These are phyloP conservation scores for Meta bourneti DNA, from an alignment of 2,888 invertebrate species.

Conservation along the genomic window DNA sequence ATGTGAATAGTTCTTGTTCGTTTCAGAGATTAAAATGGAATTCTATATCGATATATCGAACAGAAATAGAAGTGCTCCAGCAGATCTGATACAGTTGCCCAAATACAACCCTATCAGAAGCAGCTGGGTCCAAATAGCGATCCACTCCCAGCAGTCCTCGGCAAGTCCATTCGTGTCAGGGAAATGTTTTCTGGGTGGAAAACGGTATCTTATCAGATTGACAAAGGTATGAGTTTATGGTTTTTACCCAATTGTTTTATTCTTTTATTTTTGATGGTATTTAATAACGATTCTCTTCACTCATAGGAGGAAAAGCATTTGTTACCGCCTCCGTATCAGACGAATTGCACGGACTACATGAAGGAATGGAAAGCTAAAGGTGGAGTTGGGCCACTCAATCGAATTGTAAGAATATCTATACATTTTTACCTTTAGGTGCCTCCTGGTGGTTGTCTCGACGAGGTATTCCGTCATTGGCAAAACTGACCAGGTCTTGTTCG, in stretches of 20 bases:
- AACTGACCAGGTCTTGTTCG: too few relatives aligned
- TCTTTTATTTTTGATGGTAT: too few relatives aligned
- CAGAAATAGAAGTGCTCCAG: background rate
- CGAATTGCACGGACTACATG: conserved; percentile 65
- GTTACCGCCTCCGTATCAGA: conserved; percentile 31
- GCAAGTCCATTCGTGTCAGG: conserved; percentile 36
- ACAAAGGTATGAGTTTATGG: conserved; percentile 3
- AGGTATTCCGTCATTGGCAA: too few relatives aligned
- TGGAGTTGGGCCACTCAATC: conserved; percentile 39
- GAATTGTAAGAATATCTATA: conserved; percentile 13
- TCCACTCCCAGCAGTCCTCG: conserved; percentile 33
- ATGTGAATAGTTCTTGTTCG: background rate
- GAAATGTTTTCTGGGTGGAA: conserved; percentile 29
- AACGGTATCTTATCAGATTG: conserved; percentile 17
- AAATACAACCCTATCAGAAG: background rate
- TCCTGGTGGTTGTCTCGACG: too few relatives aligned
- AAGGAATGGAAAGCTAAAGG: conserved; percentile 38
- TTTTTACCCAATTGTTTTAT: too few relatives aligned
- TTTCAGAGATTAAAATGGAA: conserved; percentile 24
- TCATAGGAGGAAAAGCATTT: conserved; percentile 52
- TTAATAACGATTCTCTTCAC: too few relatives aligned
- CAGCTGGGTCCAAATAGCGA: conserved; percentile 35
- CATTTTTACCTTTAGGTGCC: too few relatives aligned
- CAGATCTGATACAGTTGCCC: background rate
- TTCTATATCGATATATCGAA: conserved; percentile 26